Percentiles rank a stretch among this genome's conserved stretches.
Evolutionary conservation across 1,140 invertebrate species (phyloP).

Genomic region (Panagrolaimus sp.): DNA sequence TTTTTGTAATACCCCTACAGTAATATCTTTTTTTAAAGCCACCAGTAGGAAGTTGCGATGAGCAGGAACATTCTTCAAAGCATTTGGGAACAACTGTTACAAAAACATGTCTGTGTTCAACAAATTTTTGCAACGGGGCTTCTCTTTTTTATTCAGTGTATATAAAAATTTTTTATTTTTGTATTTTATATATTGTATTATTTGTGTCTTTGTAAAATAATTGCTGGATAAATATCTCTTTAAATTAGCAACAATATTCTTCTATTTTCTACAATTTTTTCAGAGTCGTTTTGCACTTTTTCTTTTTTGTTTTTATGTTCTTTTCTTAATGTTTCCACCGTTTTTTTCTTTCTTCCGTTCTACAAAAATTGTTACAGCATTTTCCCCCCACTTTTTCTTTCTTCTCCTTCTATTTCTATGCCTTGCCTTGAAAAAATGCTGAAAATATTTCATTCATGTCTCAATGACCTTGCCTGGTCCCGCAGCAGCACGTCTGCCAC

Average conservation of each 20-base stretch:
- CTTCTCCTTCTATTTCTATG: too few species aligned
- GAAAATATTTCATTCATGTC: too few species aligned
- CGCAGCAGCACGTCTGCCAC: too few species aligned
- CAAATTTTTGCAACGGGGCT: neutral
- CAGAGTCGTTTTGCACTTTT: neutral
- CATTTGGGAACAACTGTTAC: neutral
- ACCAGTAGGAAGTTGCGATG: constrained; percentile 3
- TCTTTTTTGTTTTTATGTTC: constrained; percentile 7
- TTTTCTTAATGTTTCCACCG: neutral
- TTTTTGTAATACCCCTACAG: neutral
- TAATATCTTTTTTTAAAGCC: constrained; percentile 15
- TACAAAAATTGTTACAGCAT: too few species aligned
- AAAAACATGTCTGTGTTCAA: neutral
- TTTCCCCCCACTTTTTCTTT: too few species aligned
- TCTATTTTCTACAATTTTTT: too few species aligned
- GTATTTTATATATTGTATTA: neutral
- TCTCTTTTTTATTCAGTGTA: neutral
- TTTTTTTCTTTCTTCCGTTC: too few species aligned
- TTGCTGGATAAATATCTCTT: too few species aligned
- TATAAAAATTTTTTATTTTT: constrained; percentile 9
- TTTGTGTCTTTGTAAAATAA: too few species aligned
- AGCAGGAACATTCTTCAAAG: constrained; percentile 10
- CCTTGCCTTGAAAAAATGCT: too few species aligned
- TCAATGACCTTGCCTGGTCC: too few species aligned
- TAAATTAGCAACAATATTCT: too few species aligned